Evolutionary conservation across 2,113 vertebrate species (phyloP).

Genomic region (Quiscalus mexicanus): DNA sequence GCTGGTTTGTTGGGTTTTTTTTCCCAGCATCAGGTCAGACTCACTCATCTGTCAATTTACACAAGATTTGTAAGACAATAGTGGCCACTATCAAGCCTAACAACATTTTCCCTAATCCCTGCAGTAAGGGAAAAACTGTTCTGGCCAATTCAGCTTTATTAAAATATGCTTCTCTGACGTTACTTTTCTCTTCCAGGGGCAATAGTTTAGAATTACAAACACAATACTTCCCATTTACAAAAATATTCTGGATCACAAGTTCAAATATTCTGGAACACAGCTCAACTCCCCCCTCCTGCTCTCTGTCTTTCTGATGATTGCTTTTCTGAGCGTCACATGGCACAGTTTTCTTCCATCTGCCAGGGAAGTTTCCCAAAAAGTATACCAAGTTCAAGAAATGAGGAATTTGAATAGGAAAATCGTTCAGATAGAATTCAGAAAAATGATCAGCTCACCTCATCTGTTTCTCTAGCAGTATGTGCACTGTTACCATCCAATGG

Average conservation of each 20-base stretch:
- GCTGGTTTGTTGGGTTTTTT: not conserved
- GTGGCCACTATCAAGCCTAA: not conserved
- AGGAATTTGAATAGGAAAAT: not conserved
- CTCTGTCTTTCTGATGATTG: not conserved
- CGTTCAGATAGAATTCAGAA: conserved; percentile 35
- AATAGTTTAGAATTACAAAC: not conserved
- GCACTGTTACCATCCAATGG: conserved; percentile 59
- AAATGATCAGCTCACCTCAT: conserved; percentile 31
- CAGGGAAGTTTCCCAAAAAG: conserved; percentile 36
- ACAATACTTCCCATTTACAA: not conserved
- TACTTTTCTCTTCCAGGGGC: not conserved
- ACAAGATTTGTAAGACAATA: conserved; percentile 2
- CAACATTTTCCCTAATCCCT: not conserved
- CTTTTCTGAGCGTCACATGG: not conserved
- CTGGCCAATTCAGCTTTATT: not conserved
- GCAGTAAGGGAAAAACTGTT: not conserved
- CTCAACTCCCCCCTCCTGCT: not conserved
- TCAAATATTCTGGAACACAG: conserved; percentile 3
- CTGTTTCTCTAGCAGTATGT: conserved; percentile 62
- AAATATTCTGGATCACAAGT: not conserved
- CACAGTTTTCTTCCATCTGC: conserved; percentile 57
- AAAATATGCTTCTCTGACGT: not conserved
- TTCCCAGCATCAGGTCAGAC: conserved; percentile 3
- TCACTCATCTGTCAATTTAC: conserved; percentile 2
- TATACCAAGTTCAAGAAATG: not conserved